Conservation (phyloP, 2,888 invertebrate species). For the Imbricaverruca yamaguchii region DNA sequence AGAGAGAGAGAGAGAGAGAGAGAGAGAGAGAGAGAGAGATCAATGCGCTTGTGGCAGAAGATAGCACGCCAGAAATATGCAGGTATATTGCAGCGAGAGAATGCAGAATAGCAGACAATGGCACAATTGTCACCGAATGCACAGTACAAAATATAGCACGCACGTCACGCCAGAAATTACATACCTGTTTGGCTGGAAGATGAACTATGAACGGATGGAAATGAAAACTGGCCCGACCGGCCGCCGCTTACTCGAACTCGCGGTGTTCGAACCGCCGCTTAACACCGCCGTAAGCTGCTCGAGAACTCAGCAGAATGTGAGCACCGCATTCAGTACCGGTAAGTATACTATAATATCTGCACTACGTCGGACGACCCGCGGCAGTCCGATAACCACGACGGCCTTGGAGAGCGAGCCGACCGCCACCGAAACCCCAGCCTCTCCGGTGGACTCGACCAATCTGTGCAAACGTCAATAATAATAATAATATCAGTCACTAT, state of each 20-base stretch:
- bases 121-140: not conserved
- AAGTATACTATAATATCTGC: not conserved
- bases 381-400: not conserved
- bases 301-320: not conserved
- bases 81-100: constrained; percentile 8
- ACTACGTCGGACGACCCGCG: not conserved
- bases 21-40: too few species aligned
- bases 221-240: not conserved
- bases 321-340: not conserved
- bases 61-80: too few species aligned
- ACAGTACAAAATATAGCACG: not conserved
- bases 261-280: not conserved
- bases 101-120: not conserved
- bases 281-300: not conserved
- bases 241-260: not conserved
- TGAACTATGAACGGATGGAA: not conserved
- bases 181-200: not conserved
- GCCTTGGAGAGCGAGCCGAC: not conserved
- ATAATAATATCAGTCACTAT: not conserved
- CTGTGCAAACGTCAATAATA: constrained; percentile 12
- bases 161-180: not conserved
- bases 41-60: too few species aligned
- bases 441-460: not conserved
- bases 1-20: too few species aligned
- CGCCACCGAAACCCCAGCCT: not conserved